A percentile compares a stretch with the other conserved stretches of the same genome.
These are phyloP conservation scores for Geotrypetes seraphini DNA, from an alignment of 2,797 vertebrate species.

Conservation along the genomic window DNA sequence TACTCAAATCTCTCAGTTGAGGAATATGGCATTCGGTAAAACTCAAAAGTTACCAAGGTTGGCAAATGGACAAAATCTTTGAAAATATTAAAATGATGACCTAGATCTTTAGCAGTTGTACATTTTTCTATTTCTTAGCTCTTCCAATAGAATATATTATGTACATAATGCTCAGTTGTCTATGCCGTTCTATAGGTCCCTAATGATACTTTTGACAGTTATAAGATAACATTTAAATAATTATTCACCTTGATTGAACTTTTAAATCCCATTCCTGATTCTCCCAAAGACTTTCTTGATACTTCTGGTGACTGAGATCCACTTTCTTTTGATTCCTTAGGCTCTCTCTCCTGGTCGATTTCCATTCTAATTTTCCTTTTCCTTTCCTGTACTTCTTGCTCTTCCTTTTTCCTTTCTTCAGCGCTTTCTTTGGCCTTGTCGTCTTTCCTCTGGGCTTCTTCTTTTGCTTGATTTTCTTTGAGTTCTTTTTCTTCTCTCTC, in stretches of 20 bases:
- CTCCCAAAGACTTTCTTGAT: conserved; percentile 23
- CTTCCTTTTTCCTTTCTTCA: conserved; percentile 33
- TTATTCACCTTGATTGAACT: conserved; percentile 44
- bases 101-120: no score
- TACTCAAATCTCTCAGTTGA: no score
- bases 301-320: conserved; percentile 31
- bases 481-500: conserved; percentile 34
- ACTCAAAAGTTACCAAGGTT: no score
- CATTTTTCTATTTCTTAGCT: no score
- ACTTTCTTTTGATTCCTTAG: conserved; percentile 36
- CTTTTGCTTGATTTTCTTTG: background rate
- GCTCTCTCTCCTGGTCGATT: conserved; percentile 16
- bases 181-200: no score
- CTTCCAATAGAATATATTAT: no score
- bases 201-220: no score
- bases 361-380: conserved; percentile 41
- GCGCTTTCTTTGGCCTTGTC: conserved; percentile 31
- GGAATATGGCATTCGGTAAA: no score
- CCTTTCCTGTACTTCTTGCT: conserved; percentile 30
- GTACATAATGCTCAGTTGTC: no score
- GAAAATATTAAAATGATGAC: no score
- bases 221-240: no score
- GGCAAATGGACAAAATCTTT: no score
- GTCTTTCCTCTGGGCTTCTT: conserved; percentile 28
- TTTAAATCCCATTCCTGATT: conserved; percentile 15